phyloP scores from a whole-genome alignment of 2,888 invertebrate species.

The Spilarctia lutea region DNA sequence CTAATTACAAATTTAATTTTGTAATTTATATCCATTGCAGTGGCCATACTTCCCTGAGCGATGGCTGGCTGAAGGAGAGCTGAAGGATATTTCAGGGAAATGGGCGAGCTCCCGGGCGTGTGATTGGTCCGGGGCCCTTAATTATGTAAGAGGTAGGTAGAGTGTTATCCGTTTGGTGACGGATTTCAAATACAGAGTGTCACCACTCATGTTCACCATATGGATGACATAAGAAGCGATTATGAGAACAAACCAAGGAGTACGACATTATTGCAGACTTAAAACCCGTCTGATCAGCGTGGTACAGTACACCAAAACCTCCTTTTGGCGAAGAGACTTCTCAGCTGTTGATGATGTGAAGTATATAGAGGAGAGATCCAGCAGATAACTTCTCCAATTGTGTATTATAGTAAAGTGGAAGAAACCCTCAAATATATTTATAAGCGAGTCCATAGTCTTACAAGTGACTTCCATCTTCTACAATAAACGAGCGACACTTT shows the following conservation, averaged over 20 bases:
- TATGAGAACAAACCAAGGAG: too few species aligned
- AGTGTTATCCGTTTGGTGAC: neutral
- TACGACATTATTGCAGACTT: too few species aligned
- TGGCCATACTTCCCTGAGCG: constrained; percentile 81
- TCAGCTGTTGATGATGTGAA: too few species aligned
- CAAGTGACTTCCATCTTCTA: neutral
- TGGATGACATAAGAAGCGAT: too few species aligned
- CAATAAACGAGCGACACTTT: neutral
- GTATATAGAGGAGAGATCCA: neutral
- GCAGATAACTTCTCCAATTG: neutral
- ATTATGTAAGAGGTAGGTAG: constrained; percentile 76
- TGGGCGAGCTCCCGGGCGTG: constrained; percentile 74
- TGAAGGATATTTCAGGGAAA: constrained; percentile 56
- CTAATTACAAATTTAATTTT: neutral
- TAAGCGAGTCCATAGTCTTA: neutral
- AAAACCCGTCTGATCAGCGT: too few species aligned
- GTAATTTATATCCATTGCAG: constrained; percentile 52
- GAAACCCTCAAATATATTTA: neutral
- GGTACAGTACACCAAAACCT: too few species aligned
- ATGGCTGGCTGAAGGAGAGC: constrained; percentile 75
- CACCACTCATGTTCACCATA: too few species aligned
- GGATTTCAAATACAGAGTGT: too few species aligned
- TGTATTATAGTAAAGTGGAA: too few species aligned
- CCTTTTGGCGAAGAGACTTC: too few species aligned
- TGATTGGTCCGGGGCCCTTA: constrained; percentile 79